Evolutionary conservation across 2,113 vertebrate genomes (phyloP).

Genomic region (Kobus ellipsiprymnus): DNA sequence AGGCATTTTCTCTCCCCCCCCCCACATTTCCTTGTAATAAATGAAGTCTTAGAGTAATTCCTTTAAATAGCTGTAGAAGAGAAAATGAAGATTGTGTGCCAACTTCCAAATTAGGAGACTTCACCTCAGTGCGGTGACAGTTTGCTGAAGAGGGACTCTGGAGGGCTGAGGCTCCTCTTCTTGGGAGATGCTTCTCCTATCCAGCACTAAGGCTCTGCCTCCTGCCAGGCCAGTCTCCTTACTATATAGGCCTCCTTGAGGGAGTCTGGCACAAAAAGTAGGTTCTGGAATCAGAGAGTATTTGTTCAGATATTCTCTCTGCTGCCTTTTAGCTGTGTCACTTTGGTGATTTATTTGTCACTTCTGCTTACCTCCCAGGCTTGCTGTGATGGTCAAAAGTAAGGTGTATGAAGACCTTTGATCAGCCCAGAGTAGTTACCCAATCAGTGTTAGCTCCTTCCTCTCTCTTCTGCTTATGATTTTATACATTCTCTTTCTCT

Average conservation of each 20-base stretch:
- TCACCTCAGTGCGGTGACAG: background rate
- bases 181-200: background rate
- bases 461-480: background rate
- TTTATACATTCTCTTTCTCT: background rate
- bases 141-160: background rate
- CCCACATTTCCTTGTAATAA: conserved; percentile 37
- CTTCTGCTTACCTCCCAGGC: background rate
- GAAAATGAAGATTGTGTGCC: conserved; percentile 38
- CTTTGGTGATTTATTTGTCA: background rate
- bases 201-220: background rate
- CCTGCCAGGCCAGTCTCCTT: background rate
- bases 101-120: conserved; percentile 37
- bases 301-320: background rate
- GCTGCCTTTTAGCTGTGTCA: background rate
- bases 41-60: conserved; percentile 41
- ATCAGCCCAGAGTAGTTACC: background rate
- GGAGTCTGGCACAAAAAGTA: background rate
- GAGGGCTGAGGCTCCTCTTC: background rate
- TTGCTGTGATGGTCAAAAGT: background rate
- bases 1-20: background rate
- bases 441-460: background rate
- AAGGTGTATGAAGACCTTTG: background rate
- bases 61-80: conserved; percentile 54
- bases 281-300: background rate
- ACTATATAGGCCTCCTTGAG: fast-evolving